Evolutionary conservation across 2,113 vertebrate genomes (phyloP).

Genomic region (Bettongia penicillata): DNA sequence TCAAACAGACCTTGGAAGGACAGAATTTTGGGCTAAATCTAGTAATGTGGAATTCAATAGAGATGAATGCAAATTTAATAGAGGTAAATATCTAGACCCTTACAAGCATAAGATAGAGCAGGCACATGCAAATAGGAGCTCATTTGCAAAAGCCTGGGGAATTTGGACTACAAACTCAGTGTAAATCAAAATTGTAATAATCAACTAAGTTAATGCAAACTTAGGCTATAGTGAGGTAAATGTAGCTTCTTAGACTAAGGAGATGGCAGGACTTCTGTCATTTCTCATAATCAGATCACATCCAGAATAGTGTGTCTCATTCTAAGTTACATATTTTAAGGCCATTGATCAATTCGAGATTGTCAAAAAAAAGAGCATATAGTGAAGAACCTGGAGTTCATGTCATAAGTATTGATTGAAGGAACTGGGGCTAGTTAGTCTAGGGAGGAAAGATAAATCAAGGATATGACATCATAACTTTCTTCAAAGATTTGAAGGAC

Average conservation of each 20-base stretch:
- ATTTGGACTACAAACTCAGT: not conserved
- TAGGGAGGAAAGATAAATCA: no score
- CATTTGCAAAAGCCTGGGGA: not conserved
- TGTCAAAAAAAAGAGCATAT: no score
- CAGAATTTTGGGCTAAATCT: not conserved
- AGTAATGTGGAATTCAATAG: not conserved
- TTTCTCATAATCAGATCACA: not conserved
- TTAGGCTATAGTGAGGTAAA: not conserved
- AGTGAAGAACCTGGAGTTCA: no score
- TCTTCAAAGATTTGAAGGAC: no score
- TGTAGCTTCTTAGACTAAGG: not conserved
- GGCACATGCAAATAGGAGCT: not conserved
- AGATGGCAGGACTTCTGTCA: not conserved
- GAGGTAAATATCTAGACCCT: not conserved
- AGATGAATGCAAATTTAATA: not conserved
- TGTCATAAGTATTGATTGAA: no score
- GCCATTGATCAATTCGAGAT: no score
- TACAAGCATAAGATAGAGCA: not conserved
- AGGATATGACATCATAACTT: no score
- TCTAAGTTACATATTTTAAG: no score
- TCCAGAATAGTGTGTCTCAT: no score
- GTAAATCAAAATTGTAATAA: not conserved
- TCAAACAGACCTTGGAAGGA: not conserved
- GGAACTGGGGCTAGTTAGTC: no score
- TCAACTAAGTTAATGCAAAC: not conserved